These are phyloP conservation scores for Rousettus madagascariensis DNA, from an alignment of 2,797 vertebrate genomes.

Conservation along the genomic window DNA sequence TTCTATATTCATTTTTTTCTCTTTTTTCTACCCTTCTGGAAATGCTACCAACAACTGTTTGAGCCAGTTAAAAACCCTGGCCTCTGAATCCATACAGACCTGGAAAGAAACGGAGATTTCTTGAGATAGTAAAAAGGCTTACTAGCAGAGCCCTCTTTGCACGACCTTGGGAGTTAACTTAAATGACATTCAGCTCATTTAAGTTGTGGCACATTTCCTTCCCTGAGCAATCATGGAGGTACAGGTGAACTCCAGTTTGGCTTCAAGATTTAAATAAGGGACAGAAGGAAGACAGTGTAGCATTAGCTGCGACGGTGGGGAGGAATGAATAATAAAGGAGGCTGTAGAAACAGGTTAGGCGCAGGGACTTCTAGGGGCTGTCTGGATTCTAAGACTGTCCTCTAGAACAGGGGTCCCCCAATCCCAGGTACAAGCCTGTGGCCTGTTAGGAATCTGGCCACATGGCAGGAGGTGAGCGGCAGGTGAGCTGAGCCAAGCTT, in stretches of 20 bases:
- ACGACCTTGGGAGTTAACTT: not conserved
- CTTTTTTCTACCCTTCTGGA: conserved; percentile 10
- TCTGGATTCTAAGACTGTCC: no score
- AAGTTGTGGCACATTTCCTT: not conserved
- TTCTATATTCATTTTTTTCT: conserved; percentile 5
- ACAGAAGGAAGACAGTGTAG: not conserved
- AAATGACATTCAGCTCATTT: not conserved
- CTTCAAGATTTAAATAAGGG: not conserved
- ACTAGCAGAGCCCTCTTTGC: not conserved
- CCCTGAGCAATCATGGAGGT: not conserved
- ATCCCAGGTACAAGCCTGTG: no score
- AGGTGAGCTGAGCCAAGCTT: no score
- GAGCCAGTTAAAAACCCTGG: not conserved
- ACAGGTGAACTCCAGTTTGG: not conserved
- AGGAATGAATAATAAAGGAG: not conserved
- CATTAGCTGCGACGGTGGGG: not conserved
- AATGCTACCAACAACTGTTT: not conserved
- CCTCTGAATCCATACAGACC: not conserved
- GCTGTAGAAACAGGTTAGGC: not conserved
- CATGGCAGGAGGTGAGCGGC: no score
- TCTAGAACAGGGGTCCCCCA: no score
- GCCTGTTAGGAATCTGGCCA: no score
- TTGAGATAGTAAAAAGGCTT: not conserved
- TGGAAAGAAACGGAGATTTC: not conserved
- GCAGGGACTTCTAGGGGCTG: not conserved